phyloP scores from a whole-genome alignment of 2,888 invertebrate genomes.

The Dynastes maya region DNA sequence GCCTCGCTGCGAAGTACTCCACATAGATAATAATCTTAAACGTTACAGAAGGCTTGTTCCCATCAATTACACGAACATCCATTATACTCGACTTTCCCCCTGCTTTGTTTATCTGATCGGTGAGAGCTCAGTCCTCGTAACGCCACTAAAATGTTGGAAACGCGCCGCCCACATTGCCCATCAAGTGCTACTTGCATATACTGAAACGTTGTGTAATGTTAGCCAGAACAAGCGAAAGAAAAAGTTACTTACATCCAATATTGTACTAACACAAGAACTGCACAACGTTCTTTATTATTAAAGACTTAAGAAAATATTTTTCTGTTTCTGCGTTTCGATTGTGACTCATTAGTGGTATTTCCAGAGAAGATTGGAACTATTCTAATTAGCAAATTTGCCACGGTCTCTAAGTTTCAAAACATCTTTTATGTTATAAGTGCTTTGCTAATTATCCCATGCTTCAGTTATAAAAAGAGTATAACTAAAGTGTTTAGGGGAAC shows the following conservation, averaged over 20 bases:
- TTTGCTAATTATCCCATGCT: too few relatives aligned
- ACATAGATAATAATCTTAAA: constrained; percentile 37
- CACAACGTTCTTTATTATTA: too few relatives aligned
- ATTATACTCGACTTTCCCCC: constrained; percentile 30
- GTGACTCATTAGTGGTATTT: too few relatives aligned
- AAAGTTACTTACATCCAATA: constrained; percentile 7
- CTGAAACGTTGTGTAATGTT: constrained; percentile 17
- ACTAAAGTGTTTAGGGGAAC: too few relatives aligned
- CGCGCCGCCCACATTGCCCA: constrained; percentile 5
- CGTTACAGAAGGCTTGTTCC: constrained; percentile 27
- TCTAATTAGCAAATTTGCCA: too few relatives aligned
- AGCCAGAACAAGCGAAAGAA: constrained; percentile 12
- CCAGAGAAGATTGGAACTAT: too few relatives aligned
- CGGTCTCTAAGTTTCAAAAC: too few relatives aligned
- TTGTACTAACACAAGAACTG: too few relatives aligned
- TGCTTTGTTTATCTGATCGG: constrained; percentile 35
- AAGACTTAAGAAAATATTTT: too few relatives aligned
- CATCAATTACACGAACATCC: constrained; percentile 35
- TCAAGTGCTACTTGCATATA: neutral
- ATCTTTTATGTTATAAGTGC: too few relatives aligned
- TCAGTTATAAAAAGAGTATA: too few relatives aligned
- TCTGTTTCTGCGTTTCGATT: too few relatives aligned
- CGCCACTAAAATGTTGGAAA: neutral
- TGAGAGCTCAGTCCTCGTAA: constrained; percentile 9
- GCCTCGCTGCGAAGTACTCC: neutral